A percentile compares a stretch with the other conserved stretches of the same genome.
phyloP scores from a whole-genome alignment of 2,888 invertebrate species.

The Lysandra bellargus region DNA sequence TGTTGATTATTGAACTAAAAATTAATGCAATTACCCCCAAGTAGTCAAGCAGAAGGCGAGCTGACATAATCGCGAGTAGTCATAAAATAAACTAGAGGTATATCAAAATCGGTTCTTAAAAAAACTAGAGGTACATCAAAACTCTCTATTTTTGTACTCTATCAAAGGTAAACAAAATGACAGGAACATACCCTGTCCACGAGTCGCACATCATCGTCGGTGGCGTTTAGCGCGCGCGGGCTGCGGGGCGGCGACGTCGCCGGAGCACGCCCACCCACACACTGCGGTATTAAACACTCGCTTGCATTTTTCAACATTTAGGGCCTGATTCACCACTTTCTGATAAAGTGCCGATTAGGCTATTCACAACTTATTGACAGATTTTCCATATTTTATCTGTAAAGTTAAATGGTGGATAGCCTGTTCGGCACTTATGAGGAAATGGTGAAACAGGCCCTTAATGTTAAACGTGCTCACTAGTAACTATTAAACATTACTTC shows the following conservation, averaged over 20 bases:
- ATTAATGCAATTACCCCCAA: no score
- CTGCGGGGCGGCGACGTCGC: slow-evolving; percentile 44
- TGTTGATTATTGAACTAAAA: background rate
- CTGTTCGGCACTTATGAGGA: no score
- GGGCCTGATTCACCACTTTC: no score
- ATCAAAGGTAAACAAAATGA: background rate
- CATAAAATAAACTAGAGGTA: no score
- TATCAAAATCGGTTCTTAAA: background rate
- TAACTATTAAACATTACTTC: background rate
- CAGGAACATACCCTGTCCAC: slow-evolving; percentile 51
- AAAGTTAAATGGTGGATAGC: no score
- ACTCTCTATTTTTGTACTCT: background rate
- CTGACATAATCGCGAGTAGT: no score
- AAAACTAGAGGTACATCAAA: no score
- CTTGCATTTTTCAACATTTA: background rate
- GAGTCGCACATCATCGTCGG: slow-evolving; percentile 46
- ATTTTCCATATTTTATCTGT: no score
- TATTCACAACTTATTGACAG: no score
- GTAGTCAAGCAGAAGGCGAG: no score
- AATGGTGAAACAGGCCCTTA: background rate
- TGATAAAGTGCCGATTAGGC: no score
- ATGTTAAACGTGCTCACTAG: background rate
- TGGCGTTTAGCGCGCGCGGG: slow-evolving; percentile 23
- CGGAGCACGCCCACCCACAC: slow-evolving; percentile 32
- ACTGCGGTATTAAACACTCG: background rate